Conservation (phyloP, 2,797 vertebrate species). For the Salmo trutta region DNA sequence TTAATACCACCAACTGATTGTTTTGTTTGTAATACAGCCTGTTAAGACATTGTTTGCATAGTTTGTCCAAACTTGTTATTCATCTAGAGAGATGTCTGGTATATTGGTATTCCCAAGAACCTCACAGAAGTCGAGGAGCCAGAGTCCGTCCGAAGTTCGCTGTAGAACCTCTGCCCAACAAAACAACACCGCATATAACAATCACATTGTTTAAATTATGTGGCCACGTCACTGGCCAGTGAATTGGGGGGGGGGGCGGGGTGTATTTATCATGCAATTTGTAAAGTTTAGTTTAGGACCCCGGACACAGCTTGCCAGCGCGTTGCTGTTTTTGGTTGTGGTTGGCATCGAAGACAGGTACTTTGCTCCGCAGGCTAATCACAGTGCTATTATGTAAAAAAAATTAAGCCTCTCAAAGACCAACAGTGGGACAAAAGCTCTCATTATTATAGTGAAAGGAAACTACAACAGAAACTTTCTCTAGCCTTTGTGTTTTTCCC, state of each 20-base stretch:
- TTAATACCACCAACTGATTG: conserved; percentile 65
- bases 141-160: conserved; percentile 27
- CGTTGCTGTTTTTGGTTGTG: conserved; percentile 46
- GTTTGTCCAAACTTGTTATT: conserved; percentile 76
- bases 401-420: conserved; percentile 37
- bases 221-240: conserved; percentile 65
- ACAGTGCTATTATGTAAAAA: conserved; percentile 49
- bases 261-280: conserved; percentile 63
- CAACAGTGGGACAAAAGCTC: neutral
- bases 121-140: conserved; percentile 68
- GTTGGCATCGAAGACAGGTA: conserved; percentile 46
- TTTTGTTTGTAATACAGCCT: conserved; percentile 76
- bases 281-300: conserved; percentile 53
- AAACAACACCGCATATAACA: conserved; percentile 70
- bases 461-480: conserved; percentile 17
- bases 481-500: neutral
- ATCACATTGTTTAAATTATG: conserved; percentile 75
- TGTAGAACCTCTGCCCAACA: conserved; percentile 66
- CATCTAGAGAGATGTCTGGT: conserved; percentile 60
- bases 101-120: conserved; percentile 68
- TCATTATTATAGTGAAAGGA: conserved; percentile 13
- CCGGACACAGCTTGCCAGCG: conserved; percentile 39
- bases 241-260: conserved; percentile 33
- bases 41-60: conserved; percentile 78
- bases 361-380: conserved; percentile 49